Base-by-base conservation (phyloP, 2,113 vertebrate genomes). In the Trogon surrucura region DNA sequence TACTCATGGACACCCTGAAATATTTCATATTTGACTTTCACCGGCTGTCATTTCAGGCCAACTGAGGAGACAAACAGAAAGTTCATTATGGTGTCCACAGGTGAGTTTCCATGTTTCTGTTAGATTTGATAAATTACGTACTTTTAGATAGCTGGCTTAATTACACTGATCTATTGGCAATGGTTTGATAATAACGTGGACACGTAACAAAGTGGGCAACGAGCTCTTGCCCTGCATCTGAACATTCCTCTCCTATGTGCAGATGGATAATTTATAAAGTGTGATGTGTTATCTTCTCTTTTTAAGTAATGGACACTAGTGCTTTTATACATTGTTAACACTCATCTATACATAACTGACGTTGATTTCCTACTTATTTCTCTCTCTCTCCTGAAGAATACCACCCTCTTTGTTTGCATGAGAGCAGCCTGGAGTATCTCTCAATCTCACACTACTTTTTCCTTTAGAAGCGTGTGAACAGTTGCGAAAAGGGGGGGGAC, bases 131-230 rank as follows among this genome's bases (percentile, higher is more conserved):
- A 83, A 95, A 96, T 95, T 60, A 83, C 6, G 4, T 77, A 71
- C 91, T 94, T 94, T 80, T 56, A 94, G 95, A 93, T 96, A 96
- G 96, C 88, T 72, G 60, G 89, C 94, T 96, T 97, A 96, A 95
- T 96, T 96, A 97, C 91, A 70, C 75, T 96, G 96, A 96, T 96
- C 94, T 96, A 96, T 95, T 93, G 96, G 91, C 87, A 94, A 60
- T 41, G 88, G 56, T 83, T 94, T 95, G 96, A 94, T 95, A 95
- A 91, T 84, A 93, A 95, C 25, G 9, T 14, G 58, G 91, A 83
- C 95, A 89, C 1, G 2, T 89, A 94, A 90, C 50, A 16, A 65
- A 93, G 91, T 8, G 54, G 80, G 41, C 86, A 25, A 21, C 3
- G 70, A 81, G 80, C 83, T 87, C 66, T 70, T 94, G 54, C 82